Evolutionary conservation across 2,797 vertebrate species (phyloP), one percentile per base, ranked within the genome.

Genomic region (Anabacerthia variegaticeps): DNA sequence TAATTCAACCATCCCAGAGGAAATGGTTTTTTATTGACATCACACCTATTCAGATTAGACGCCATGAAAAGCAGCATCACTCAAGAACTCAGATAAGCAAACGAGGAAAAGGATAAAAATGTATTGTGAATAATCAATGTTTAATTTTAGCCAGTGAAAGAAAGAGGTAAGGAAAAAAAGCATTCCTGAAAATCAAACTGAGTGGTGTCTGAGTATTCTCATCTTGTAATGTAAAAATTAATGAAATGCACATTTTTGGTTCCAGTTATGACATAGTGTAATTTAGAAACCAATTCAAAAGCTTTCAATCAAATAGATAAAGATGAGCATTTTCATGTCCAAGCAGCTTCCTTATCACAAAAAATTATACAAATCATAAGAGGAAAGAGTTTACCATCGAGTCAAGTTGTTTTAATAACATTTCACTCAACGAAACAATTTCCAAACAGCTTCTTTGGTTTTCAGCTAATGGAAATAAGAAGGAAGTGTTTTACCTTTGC

Each of bases 401-500:
- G 58, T 88, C 28, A 78, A 26, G 59, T 41, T 75, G 10, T 46
- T 83, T 84, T 48, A 91, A 76, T 23, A 78, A 52, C 51, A 59
- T 62, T 81, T 86, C 41, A 92, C 22, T 85, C 21, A 51, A 74
- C 9, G 94, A 90, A 96, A 65, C 56, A 17, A 84, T 73, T 92
- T 85, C 51, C 39, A 55, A 80, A 66, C 8, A 84, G 58, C 49
- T 93, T 69, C 67, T 69, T 44, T 32, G 37, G 27, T 37, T 97
- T 93, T 85, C 88, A 95, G 74, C n/a, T 78, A 94, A 85, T 59
- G 54, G 62, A 62, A 93, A 95, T 71, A 21, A 85, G 12, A 72
- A 88, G 23, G 6, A 14, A 83, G 7, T 65, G 43, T 75, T 85
- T 92, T 43, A 73, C 54, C 24, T 68, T 86, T 30, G 55, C 41